Conservation (phyloP, 2,888 invertebrate genomes). For the Sipha maydis region DNA sequence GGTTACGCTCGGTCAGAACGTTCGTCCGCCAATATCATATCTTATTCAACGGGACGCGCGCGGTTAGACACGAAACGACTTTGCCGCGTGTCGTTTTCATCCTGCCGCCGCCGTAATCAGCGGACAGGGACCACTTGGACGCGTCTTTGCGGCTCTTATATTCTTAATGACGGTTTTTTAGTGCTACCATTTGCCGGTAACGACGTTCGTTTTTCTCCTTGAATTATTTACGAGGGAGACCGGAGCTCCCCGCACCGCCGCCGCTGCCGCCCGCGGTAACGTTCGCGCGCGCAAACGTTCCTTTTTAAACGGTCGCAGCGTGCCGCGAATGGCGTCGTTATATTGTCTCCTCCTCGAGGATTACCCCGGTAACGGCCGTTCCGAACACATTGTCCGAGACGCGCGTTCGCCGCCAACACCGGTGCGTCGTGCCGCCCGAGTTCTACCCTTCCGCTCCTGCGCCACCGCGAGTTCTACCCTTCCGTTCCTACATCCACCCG, state of each 20-base stretch:
- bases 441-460: no score
- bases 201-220: constrained; percentile 56
- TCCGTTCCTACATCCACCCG: no score
- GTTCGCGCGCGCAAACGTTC: constrained; percentile 37
- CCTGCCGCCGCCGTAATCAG: constrained; percentile 20
- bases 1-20: not conserved
- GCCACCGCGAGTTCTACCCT: no score
- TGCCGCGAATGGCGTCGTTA: constrained; percentile 61
- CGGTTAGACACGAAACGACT: not conserved
- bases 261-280: no score
- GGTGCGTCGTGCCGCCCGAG: not conserved
- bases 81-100: constrained; percentile 8
- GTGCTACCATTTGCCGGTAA: constrained; percentile 59
- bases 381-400: not conserved
- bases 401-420: no score
- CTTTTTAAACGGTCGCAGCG: constrained; percentile 51
- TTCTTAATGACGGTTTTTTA: constrained; percentile 57
- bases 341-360: constrained; percentile 30
- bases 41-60: constrained; percentile 25
- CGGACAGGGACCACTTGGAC: constrained; percentile 59
- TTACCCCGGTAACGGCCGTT: constrained; percentile 44
- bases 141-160: constrained; percentile 36
- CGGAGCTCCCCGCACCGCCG: no score
- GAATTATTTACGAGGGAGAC: constrained; percentile 53
- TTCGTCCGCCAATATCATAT: constrained; percentile 27